phyloP scores from a whole-genome alignment of 2,888 invertebrate genomes.

The Agapostemon virescens region DNA sequence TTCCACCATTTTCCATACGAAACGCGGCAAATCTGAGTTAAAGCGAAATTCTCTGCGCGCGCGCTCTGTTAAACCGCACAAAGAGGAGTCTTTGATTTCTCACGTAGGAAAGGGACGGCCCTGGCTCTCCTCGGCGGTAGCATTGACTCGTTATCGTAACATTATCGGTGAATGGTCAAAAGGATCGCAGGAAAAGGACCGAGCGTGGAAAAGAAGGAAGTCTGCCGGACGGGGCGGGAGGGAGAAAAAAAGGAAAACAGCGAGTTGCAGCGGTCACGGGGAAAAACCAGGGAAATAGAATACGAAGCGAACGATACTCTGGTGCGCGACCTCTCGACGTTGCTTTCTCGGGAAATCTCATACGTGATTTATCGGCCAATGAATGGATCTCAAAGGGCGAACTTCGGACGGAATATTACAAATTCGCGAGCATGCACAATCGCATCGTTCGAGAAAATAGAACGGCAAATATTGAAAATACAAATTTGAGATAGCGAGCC shows the following conservation, averaged over 20 bases:
- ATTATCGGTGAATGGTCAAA: slow-evolving; percentile 59
- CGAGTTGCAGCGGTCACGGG: slow-evolving; percentile 18
- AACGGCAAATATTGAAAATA: neutral
- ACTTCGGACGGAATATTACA: neutral
- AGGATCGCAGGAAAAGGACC: slow-evolving; percentile 44
- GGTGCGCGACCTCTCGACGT: neutral
- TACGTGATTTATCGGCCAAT: slow-evolving; percentile 31
- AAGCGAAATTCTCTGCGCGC: slow-evolving; percentile 6
- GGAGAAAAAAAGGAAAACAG: slow-evolving; percentile 47
- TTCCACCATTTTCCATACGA: neutral
- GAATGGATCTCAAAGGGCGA: neutral
- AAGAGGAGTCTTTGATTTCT: slow-evolving; percentile 44
- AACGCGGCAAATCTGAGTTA: slow-evolving; percentile 26
- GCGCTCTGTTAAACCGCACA: slow-evolving; percentile 19
- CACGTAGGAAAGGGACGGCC: slow-evolving; percentile 43
- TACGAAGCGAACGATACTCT: slow-evolving; percentile 23
- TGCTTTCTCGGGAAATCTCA: slow-evolving; percentile 12
- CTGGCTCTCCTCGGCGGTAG: slow-evolving; percentile 27
- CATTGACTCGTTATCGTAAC: slow-evolving; percentile 65
- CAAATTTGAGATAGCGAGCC: neutral
- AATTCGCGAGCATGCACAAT: neutral
- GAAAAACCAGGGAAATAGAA: slow-evolving; percentile 42
- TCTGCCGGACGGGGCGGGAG: neutral
- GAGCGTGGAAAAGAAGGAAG: slow-evolving; percentile 39
- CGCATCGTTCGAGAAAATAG: neutral